phyloP scores from a whole-genome alignment of 1,140 invertebrate species.

The Thaumetopoea pityocampa region DNA sequence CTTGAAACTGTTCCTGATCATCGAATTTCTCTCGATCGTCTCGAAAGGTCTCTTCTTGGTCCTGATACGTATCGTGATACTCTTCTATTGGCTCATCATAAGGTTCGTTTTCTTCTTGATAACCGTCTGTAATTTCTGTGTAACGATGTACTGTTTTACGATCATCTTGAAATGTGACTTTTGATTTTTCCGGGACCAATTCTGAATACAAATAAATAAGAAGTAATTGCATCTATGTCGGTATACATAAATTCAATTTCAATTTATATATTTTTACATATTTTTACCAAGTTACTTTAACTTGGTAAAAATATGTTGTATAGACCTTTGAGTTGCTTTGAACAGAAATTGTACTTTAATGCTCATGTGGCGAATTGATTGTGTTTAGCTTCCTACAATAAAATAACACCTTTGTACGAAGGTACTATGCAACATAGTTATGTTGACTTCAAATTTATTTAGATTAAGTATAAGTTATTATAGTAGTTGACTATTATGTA shows the following conservation, averaged over 20 bases:
- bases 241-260: not conserved
- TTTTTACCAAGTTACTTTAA: too few species aligned
- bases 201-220: slow-evolving; percentile 31
- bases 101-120: slow-evolving; percentile 38
- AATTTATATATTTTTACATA: too few species aligned
- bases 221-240: not conserved
- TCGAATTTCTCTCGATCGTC: slow-evolving; percentile 59
- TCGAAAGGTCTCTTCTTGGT: slow-evolving; percentile 47
- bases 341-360: too few species aligned
- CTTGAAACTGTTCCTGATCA: slow-evolving; percentile 62
- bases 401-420: too few species aligned
- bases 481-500: too few species aligned
- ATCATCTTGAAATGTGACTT: slow-evolving; percentile 62
- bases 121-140: slow-evolving; percentile 42
- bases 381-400: too few species aligned
- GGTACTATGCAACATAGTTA: too few species aligned
- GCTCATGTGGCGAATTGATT: too few species aligned
- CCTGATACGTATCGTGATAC: slow-evolving; percentile 43
- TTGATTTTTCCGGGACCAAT: slow-evolving; percentile 50
- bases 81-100: slow-evolving; percentile 49
- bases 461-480: too few species aligned
- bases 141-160: slow-evolving; percentile 62
- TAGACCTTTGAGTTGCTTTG: too few species aligned
- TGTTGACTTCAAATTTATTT: too few species aligned
- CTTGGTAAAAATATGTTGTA: too few species aligned